Percentiles rank a stretch among this genome's conserved stretches.
Conservation (phyloP, 2,888 invertebrate species). For the Heteromyza rotundicornis region DNA sequence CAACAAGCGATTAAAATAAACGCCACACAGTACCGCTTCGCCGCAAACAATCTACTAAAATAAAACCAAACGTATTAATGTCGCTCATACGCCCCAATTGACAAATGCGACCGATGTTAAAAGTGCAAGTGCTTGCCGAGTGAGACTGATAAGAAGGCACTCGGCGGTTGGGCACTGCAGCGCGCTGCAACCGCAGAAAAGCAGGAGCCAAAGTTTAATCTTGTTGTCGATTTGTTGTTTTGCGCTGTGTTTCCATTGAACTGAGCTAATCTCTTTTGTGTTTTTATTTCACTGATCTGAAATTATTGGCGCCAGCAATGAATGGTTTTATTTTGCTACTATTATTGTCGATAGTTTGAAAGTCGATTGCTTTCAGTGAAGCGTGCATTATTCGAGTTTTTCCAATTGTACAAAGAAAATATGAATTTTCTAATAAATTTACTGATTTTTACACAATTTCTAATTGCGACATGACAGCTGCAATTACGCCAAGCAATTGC, state of each 20-base stretch:
- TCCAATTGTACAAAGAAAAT: background rate
- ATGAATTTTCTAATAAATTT: background rate
- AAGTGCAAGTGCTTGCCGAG: background rate
- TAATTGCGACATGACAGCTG: constrained; percentile 2
- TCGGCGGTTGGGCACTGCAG: no score
- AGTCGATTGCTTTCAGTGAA: background rate
- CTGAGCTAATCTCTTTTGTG: background rate
- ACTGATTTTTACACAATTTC: background rate
- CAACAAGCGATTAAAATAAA: background rate
- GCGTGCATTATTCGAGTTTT: background rate
- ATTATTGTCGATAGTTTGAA: background rate
- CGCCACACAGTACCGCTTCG: no score
- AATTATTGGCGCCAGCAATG: background rate
- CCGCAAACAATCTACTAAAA: no score
- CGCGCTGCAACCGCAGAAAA: background rate
- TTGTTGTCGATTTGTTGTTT: background rate
- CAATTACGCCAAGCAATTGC: background rate
- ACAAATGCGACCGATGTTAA: background rate
- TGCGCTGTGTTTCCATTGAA: background rate
- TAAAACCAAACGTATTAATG: background rate
- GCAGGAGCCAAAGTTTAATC: no score
- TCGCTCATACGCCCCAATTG: constrained; percentile 6
- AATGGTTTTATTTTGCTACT: no score
- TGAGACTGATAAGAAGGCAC: background rate
- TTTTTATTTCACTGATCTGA: background rate